phyloP scores from a whole-genome alignment of 2,888 invertebrate species.

The Amphipoea lucens region DNA sequence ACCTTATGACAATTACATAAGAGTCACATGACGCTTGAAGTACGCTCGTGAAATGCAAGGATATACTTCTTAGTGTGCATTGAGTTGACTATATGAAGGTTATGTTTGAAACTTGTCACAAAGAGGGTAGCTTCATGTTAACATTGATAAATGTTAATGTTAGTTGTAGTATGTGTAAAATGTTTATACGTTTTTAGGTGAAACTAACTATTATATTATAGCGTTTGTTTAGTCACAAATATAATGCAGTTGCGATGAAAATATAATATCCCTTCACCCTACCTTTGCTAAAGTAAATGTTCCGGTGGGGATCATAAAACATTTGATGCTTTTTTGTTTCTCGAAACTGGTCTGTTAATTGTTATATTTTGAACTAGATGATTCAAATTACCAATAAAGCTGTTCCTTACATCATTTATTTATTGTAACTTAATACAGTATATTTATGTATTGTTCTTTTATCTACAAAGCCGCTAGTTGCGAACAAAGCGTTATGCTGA shows the following conservation, averaged over 20 bases:
- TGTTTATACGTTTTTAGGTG: constrained; percentile 60
- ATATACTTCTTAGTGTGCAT: constrained; percentile 42
- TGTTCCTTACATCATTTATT: constrained; percentile 1
- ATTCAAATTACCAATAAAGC: neutral
- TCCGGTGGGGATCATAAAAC: constrained; percentile 25
- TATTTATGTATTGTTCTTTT: neutral
- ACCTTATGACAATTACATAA: neutral
- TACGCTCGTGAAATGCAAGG: constrained; percentile 14
- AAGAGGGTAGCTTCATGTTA: constrained; percentile 63
- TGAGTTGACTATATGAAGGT: constrained; percentile 33
- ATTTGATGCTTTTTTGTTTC: neutral
- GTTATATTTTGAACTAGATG: neutral
- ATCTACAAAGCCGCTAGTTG: neutral
- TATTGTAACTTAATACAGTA: neutral
- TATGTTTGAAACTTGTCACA: constrained; percentile 64
- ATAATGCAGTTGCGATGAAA: constrained; percentile 34
- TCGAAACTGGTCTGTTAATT: neutral
- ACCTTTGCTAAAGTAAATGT: constrained; percentile 56
- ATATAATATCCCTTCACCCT: constrained; percentile 47
- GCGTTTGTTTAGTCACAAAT: constrained; percentile 60
- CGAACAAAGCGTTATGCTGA: too few species aligned
- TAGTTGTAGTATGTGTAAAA: constrained; percentile 59
- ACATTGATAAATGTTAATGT: constrained; percentile 45
- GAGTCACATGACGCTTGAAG: neutral
- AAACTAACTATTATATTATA: constrained; percentile 50